These are phyloP conservation scores for Micrasema longulum DNA, from an alignment of 1,140 invertebrate genomes.

Conservation along the genomic window DNA sequence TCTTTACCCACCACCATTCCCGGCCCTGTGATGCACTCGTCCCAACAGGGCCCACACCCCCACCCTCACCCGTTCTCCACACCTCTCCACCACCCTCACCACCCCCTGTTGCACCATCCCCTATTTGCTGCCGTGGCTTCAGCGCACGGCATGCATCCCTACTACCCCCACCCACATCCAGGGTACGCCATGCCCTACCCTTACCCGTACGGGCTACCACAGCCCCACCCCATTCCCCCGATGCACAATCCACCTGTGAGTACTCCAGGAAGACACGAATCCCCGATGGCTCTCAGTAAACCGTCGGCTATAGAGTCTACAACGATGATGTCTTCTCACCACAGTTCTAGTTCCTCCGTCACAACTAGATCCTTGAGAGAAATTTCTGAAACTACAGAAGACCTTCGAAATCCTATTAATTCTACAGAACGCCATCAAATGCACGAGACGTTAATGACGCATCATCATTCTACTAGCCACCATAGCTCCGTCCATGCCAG, in stretches of 20 bases:
- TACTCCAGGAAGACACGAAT: slow-evolving; percentile 64
- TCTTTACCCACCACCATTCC: slow-evolving; percentile 75
- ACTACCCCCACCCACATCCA: slow-evolving; percentile 78
- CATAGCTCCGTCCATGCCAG: slow-evolving; percentile 74
- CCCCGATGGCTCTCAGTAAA: slow-evolving; percentile 58
- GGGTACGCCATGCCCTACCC: slow-evolving; percentile 74
- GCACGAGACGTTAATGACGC: slow-evolving; percentile 72
- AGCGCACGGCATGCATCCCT: slow-evolving; percentile 72
- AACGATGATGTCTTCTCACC: slow-evolving; percentile 76
- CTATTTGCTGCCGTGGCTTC: slow-evolving; percentile 72
- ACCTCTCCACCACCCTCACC: slow-evolving; percentile 71
- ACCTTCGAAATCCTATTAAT: slow-evolving; percentile 63
- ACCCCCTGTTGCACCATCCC: slow-evolving; percentile 76
- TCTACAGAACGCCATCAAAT: slow-evolving; percentile 69
- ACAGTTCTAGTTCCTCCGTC: slow-evolving; percentile 73
- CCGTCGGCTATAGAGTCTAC: slow-evolving; percentile 73
- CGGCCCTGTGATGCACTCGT: slow-evolving; percentile 77
- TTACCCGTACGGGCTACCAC: slow-evolving; percentile 80
- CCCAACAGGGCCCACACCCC: slow-evolving; percentile 73
- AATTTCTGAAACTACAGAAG: slow-evolving; percentile 68
- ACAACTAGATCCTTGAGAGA: slow-evolving; percentile 70
- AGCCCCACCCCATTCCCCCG: slow-evolving; percentile 78
- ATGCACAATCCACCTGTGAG: slow-evolving; percentile 71
- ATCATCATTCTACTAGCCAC: slow-evolving; percentile 73
- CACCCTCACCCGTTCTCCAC: slow-evolving; percentile 74